A percentile compares a stretch with the other conserved stretches of the same genome.
Evolutionary conservation across 1,140 invertebrate genomes (phyloP).

Genomic region (Conus ventricosus): DNA sequence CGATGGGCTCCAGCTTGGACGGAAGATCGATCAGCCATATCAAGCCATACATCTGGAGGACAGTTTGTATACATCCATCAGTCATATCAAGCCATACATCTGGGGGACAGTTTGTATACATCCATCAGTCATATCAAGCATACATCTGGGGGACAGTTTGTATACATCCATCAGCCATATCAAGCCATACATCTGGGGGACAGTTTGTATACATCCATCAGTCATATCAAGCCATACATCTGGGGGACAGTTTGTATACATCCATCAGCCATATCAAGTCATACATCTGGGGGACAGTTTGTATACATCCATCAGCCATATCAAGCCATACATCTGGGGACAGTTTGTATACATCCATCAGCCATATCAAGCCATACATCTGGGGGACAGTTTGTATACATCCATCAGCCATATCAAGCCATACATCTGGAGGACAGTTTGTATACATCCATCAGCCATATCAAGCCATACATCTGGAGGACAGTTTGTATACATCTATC

Average conservation of each 20-base stretch:
- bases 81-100: constrained; percentile 79
- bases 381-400: constrained; percentile 66
- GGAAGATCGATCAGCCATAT: constrained; percentile 83
- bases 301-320: background rate
- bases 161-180: too few species aligned
- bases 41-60: constrained; percentile 89
- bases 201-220: constrained; percentile 76
- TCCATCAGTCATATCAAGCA: background rate
- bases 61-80: background rate
- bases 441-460: too few species aligned
- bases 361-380: constrained; percentile 93
- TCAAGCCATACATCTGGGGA: background rate
- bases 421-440: too few species aligned
- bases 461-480: too few species aligned
- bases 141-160: background rate
- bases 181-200: too few species aligned
- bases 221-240: constrained; percentile 92
- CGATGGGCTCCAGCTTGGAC: constrained; percentile 83
- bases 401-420: too few species aligned
- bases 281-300: too few species aligned
- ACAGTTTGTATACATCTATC: too few species aligned
- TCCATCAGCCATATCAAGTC: too few species aligned
- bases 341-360: constrained; percentile 75
- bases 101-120: too few species aligned
- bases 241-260: constrained; percentile 71